Evolutionary conservation across 1,140 invertebrate genomes (phyloP).

Genomic region (Pseudobourletiella spinata): DNA sequence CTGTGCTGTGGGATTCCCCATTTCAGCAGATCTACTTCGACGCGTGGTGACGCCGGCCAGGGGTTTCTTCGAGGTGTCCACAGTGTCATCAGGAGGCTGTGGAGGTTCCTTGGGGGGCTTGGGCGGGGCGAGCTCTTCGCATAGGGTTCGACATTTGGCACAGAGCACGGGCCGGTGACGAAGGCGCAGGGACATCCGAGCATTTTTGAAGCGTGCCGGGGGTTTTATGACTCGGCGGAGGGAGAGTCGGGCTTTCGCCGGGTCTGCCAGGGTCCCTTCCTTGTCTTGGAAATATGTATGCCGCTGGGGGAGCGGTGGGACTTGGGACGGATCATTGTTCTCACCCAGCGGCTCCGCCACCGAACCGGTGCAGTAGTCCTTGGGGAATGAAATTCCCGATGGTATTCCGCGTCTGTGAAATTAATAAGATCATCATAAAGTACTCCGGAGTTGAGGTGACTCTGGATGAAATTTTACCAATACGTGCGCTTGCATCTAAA

Average conservation of each 20-base stretch:
- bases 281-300: conserved; percentile 26
- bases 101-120: background rate
- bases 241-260: conserved; percentile 9
- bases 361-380: conserved; percentile 19
- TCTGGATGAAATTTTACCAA: too few species aligned
- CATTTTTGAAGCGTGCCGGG: conserved; percentile 32
- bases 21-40: background rate
- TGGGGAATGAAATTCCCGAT: conserved; percentile 32
- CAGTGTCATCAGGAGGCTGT: background rate
- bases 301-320: conserved; percentile 17
- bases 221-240: conserved; percentile 28
- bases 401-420: conserved; percentile 32
- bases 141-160: conserved; percentile 22
- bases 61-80: background rate
- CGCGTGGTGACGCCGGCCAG: conserved; percentile 5
- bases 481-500: too few species aligned
- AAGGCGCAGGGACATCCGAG: conserved; percentile 19
- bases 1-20: background rate
- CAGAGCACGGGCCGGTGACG: conserved; percentile 25
- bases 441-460: too few species aligned
- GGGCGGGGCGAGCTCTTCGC: background rate
- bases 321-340: conserved; percentile 7
- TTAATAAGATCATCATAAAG: background rate
- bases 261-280: background rate
- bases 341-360: background rate